Conservation (phyloP, 2,113 vertebrate species). For the Takifugu bimaculatus region DNA sequence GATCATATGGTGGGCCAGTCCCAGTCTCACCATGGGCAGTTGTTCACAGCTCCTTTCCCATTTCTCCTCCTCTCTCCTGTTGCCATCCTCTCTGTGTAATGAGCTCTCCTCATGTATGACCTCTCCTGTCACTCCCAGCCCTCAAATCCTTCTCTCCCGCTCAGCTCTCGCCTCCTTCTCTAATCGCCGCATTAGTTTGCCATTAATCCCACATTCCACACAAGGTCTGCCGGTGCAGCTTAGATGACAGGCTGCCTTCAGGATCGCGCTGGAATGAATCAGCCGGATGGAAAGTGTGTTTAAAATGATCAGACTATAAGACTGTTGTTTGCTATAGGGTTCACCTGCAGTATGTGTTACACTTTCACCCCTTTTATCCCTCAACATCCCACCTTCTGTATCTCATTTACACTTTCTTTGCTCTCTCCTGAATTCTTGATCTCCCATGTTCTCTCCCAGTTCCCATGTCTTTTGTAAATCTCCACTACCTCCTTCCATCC, state of each 20-base stretch:
- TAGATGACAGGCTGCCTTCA: slow-evolving; percentile 30
- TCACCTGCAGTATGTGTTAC: slow-evolving; percentile 35
- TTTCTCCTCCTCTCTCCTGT: slow-evolving; percentile 19
- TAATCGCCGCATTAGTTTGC: slow-evolving; percentile 64
- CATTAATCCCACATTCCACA: slow-evolving; percentile 62
- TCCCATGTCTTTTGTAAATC: slow-evolving; percentile 48
- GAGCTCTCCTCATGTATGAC: slow-evolving; percentile 66
- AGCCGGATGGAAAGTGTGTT: slow-evolving; percentile 6
- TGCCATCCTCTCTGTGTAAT: slow-evolving; percentile 47
- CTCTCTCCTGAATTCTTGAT: slow-evolving; percentile 22
- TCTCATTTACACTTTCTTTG: slow-evolving; percentile 21
- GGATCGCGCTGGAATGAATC: slow-evolving; percentile 36
- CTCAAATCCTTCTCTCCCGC: slow-evolving; percentile 44
- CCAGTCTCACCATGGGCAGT: too few relatives aligned
- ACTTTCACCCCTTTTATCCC: background rate
- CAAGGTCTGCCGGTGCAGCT: slow-evolving; percentile 19
- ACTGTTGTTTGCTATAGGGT: slow-evolving; percentile 17
- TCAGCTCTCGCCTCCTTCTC: slow-evolving; percentile 38
- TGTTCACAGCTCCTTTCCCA: slow-evolving; percentile 10
- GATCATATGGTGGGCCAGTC: background rate
- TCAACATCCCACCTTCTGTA: slow-evolving; percentile 13
- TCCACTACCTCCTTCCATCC: slow-evolving; percentile 33
- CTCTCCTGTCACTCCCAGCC: slow-evolving; percentile 62
- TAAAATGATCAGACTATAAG: slow-evolving; percentile 22
- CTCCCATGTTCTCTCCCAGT: slow-evolving; percentile 25